Conservation (phyloP, 2,113 vertebrate species). For the Oxygymnocypris stewartii region DNA sequence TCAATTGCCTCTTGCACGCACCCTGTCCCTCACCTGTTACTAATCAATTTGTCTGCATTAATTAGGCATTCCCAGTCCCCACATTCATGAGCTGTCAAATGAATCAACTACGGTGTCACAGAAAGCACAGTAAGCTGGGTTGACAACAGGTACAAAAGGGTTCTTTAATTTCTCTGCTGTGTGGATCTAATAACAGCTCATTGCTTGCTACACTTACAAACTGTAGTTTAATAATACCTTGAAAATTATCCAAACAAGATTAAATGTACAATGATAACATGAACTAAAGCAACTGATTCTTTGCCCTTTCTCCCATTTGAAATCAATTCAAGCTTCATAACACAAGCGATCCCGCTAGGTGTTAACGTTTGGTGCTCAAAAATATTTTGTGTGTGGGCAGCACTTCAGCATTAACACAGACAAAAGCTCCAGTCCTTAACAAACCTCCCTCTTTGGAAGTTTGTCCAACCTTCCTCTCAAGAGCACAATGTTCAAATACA, state of each 20-base stretch:
- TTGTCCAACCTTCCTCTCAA: background rate
- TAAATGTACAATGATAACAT: constrained; percentile 1
- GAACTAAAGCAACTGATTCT: background rate
- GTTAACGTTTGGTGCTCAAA: background rate
- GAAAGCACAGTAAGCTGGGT: background rate
- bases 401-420: background rate
- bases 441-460: background rate
- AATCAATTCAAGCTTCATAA: background rate
- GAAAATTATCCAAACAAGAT: background rate
- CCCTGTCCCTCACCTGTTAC: constrained; percentile 15
- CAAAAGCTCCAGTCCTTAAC: background rate
- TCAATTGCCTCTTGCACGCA: constrained; percentile 15
- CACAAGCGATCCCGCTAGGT: background rate
- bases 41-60: constrained; percentile 33
- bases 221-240: constrained; percentile 14
- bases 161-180: background rate
- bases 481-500: background rate
- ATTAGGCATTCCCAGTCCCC: constrained; percentile 11
- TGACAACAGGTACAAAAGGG: constrained; percentile 13
- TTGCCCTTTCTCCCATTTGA: background rate
- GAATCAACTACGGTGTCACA: constrained; percentile 17
- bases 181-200: background rate
- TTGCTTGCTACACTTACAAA: constrained; percentile 25
- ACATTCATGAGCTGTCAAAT: constrained; percentile 32
- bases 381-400: constrained; percentile 26